Conservation (phyloP, 2,797 vertebrate genomes). For the Spinus olivaceus region DNA sequence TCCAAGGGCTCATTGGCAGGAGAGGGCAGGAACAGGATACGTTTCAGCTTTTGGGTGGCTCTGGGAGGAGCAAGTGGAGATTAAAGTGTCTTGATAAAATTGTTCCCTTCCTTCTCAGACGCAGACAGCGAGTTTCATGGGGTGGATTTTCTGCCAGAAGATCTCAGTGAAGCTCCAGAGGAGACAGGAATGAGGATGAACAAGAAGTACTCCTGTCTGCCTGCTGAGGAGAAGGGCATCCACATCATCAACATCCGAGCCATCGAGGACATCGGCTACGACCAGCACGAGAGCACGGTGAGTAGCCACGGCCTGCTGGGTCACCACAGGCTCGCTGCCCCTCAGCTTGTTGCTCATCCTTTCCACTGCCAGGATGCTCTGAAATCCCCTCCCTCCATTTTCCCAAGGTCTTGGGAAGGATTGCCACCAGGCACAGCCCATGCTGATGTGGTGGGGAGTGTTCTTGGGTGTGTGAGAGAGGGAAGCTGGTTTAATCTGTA, state of each 20-base stretch:
- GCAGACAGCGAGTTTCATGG: conserved; percentile 66
- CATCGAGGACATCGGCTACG: conserved; percentile 78
- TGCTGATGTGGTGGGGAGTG: neutral
- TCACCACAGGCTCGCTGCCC: neutral
- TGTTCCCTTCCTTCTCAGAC: conserved; percentile 56
- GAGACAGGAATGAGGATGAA: conserved; percentile 78
- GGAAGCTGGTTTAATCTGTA: neutral
- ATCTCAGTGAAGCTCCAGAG: conserved; percentile 22
- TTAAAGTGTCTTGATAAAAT: conserved; percentile 13
- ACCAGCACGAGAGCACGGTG: conserved; percentile 83
- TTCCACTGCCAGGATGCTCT: neutral
- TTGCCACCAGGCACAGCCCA: neutral
- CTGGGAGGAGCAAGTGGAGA: conserved; percentile 53
- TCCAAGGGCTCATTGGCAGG: conserved; percentile 25
- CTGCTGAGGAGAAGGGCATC: conserved; percentile 80
- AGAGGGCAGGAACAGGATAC: conserved; percentile 3
- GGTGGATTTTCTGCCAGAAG: conserved; percentile 72
- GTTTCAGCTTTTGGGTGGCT: conserved; percentile 47
- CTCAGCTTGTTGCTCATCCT: neutral
- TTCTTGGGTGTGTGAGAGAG: neutral
- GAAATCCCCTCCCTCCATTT: neutral
- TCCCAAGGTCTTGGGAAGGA: neutral
- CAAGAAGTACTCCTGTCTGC: conserved; percentile 83
- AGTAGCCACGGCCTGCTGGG: conserved; percentile 21
- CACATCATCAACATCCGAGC: conserved; percentile 81